Evolutionary conservation across 37 sponge, comb jelly and placozoan species (phyloP).

Genomic region (Petrosia ficiformis): DNA sequence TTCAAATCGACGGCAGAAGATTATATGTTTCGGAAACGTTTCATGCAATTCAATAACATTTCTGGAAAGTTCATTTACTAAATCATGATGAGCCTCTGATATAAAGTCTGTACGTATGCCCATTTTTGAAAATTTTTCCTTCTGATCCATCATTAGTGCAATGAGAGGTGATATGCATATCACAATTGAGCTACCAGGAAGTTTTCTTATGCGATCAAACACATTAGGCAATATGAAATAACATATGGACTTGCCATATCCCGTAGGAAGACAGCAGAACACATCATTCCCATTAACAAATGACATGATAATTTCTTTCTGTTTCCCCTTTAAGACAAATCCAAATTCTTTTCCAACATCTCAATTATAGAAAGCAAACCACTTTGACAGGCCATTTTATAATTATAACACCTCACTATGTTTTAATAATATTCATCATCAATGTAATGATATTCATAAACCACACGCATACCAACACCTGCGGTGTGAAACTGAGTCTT

Average conservation of each 20-base stretch:
- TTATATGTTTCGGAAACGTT: constrained; percentile 14
- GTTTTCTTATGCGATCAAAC: neutral
- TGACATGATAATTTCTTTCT: neutral
- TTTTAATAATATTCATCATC: too few relatives aligned
- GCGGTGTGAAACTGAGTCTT: too few relatives aligned
- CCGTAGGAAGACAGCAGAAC: neutral
- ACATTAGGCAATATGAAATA: neutral
- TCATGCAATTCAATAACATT: neutral
- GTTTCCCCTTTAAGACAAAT: neutral
- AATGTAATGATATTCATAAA: too few relatives aligned
- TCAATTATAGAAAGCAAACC: too few relatives aligned
- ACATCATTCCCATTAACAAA: neutral
- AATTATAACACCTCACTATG: too few relatives aligned
- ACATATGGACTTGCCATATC: neutral
- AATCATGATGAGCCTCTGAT: neutral
- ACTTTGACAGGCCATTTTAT: too few relatives aligned
- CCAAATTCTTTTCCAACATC: too few relatives aligned
- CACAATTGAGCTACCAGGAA: neutral
- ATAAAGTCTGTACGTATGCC: neutral
- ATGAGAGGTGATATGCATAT: neutral
- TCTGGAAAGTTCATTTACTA: neutral
- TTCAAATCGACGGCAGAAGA: constrained; percentile 19
- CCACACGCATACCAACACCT: too few relatives aligned
- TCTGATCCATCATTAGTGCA: neutral
- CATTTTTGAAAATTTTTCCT: neutral